Evolutionary conservation across 2,113 vertebrate genomes (phyloP), one percentile per base, ranked within the genome.

Genomic region (Pollachius pollachius): DNA sequence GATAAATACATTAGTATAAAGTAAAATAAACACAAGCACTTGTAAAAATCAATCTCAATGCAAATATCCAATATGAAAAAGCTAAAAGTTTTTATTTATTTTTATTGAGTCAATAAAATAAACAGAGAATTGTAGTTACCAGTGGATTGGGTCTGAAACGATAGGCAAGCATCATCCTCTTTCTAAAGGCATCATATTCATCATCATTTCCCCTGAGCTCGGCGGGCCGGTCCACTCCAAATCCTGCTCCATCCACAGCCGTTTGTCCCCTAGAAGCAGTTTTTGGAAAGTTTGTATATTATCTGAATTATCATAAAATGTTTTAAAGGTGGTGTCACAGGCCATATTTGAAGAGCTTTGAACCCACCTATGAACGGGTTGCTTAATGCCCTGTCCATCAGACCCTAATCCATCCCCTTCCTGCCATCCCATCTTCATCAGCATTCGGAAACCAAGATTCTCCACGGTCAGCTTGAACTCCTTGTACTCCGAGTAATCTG

Each of bases 351-450:
- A 30, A 19, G 60, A 73, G 16, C 54, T 57, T 5, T 18, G 21
- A 71, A 66, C 58, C 84, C 81, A 99, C 97, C 94, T 99, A 94
- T 94, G 92, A 21, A 99, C 97, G 0, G 97, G 97, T 73, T 92
- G 94, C 84, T 94, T 98, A 89, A 99, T 99, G 65, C 97, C 97
- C 80, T 97, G 95, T 30, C 95, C 94, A 0, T 98, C 97, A 0
- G 92, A 93, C 27, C 97, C 97, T 3, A 99, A 91, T 0, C 97
- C 97, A 0, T 99, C 97, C 0, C 97, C 97, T 71, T 99, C 97
- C 83, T 97, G 97, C 97, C 97, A 99, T 76, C 97, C 97, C 97
- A 99, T 99, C 85, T 99, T 99, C 96, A 99, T 97, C 23, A 99
- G 92, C 97, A 99, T 99, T 71, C 95, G 94, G 89, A 98, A 99